Conservation (phyloP, 2,888 invertebrate genomes). For the Folsomia manolachei region DNA sequence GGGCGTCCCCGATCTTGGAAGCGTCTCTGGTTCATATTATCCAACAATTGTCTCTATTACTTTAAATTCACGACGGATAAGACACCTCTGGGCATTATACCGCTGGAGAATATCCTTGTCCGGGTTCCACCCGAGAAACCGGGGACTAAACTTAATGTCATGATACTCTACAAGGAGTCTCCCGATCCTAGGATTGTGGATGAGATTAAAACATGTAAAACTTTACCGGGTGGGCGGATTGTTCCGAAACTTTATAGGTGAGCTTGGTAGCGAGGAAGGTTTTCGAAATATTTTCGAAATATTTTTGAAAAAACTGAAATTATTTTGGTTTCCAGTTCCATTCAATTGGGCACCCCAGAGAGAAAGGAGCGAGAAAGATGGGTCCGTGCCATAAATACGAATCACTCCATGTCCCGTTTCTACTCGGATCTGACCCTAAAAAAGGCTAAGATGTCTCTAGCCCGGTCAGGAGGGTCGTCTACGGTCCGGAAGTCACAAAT, state of each 20-base stretch:
- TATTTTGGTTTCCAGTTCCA: slow-evolving; percentile 9
- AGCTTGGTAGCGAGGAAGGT: not conserved
- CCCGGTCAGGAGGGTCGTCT: not conserved
- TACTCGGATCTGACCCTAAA: slow-evolving; percentile 45
- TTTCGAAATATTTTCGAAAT: not conserved
- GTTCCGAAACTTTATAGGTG: slow-evolving; percentile 36
- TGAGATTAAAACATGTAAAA: slow-evolving; percentile 48
- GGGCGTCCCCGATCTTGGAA: slow-evolving; percentile 60
- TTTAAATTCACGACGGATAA: slow-evolving; percentile 60
- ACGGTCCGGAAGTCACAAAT: slow-evolving; percentile 42
- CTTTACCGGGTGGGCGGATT: slow-evolving; percentile 42
- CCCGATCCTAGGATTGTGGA: slow-evolving; percentile 53
- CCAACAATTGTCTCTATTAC: slow-evolving; percentile 60
- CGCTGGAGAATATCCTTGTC: slow-evolving; percentile 59
- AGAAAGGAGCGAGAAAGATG: slow-evolving; percentile 58
- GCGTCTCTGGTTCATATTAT: slow-evolving; percentile 59
- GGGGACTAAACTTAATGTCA: slow-evolving; percentile 56
- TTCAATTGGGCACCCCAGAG: slow-evolving; percentile 57
- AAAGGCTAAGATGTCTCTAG: slow-evolving; percentile 40
- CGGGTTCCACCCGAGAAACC: slow-evolving; percentile 54
- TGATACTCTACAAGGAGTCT: slow-evolving; percentile 54
- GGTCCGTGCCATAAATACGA: slow-evolving; percentile 55
- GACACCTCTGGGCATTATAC: slow-evolving; percentile 60
- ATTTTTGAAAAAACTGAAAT: not conserved
- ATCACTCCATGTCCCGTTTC: slow-evolving; percentile 42